Percentiles rank a stretch among this genome's conserved stretches.
Conservation (phyloP, 2,797 vertebrate species). For the Phrynocephalus forsythii region DNA sequence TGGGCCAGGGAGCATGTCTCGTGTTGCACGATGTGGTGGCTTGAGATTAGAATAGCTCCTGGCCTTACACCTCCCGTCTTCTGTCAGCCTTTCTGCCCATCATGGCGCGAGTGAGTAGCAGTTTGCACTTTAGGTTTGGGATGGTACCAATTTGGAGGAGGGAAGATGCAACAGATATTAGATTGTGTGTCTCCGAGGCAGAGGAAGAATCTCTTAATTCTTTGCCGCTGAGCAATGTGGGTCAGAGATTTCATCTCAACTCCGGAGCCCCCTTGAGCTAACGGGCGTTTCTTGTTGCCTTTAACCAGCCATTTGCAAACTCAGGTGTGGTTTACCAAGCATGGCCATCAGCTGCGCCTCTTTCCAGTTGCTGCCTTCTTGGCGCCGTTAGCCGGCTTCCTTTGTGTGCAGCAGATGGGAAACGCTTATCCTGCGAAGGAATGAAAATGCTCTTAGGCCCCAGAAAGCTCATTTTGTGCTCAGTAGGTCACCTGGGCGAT, state of each 20-base stretch:
- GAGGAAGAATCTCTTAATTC: too few relatives aligned
- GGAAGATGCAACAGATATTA: too few relatives aligned
- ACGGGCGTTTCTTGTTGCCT: neutral
- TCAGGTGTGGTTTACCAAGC: too few relatives aligned
- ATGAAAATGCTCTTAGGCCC: slow-evolving; percentile 53
- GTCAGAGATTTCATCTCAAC: too few relatives aligned
- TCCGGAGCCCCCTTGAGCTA: neutral
- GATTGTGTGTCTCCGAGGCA: too few relatives aligned
- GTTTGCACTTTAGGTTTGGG: neutral
- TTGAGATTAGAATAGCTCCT: neutral
- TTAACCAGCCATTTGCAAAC: neutral
- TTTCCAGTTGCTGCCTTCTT: slow-evolving; percentile 39
- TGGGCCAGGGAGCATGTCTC: neutral
- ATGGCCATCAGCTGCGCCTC: slow-evolving; percentile 12
- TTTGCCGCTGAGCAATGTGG: too few relatives aligned
- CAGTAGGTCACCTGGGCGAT: slow-evolving; percentile 30
- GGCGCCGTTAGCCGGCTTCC: slow-evolving; percentile 27
- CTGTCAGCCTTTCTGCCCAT: neutral
- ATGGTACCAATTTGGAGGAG: neutral
- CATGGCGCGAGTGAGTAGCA: neutral
- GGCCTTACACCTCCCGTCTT: neutral
- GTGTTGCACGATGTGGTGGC: neutral
- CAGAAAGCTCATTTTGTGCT: slow-evolving; percentile 25
- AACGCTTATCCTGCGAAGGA: slow-evolving; percentile 42
- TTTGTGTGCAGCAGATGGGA: slow-evolving; percentile 43